Evolutionary conservation across 2,888 invertebrate genomes (phyloP).

Genomic region (Plagiodera versicolora): DNA sequence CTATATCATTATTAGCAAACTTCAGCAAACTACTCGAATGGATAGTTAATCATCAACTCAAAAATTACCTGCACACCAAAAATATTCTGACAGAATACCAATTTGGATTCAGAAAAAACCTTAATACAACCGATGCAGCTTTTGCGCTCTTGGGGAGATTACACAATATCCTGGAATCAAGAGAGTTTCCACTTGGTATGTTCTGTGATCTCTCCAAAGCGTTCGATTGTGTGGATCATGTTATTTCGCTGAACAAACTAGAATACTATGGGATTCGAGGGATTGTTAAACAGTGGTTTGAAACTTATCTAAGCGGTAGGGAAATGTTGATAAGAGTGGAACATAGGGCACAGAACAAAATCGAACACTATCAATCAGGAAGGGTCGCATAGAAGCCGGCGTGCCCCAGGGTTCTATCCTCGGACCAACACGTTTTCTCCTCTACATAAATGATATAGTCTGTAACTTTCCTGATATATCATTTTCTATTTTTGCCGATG

Average conservation of each 20-base stretch:
- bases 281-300: background rate
- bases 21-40: background rate
- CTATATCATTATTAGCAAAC: background rate
- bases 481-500: background rate
- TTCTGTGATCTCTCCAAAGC: conserved; percentile 10
- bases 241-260: background rate
- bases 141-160: background rate
- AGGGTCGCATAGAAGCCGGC: background rate
- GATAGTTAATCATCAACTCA: background rate
- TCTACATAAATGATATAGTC: background rate
- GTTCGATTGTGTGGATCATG: conserved; percentile 2
- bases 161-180: background rate
- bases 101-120: conserved; percentile 4
- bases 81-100: conserved; percentile 5
- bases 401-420: background rate
- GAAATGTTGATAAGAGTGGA: background rate
- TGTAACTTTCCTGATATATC: background rate
- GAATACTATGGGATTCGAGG: background rate
- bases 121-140: conserved; percentile 2
- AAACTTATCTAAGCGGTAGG: background rate
- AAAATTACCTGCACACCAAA: background rate
- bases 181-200: background rate
- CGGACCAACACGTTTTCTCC: background rate
- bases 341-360: background rate
- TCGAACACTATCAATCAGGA: background rate